phyloP scores from a whole-genome alignment of 1,140 invertebrate species.

The Ephestia elutella region DNA sequence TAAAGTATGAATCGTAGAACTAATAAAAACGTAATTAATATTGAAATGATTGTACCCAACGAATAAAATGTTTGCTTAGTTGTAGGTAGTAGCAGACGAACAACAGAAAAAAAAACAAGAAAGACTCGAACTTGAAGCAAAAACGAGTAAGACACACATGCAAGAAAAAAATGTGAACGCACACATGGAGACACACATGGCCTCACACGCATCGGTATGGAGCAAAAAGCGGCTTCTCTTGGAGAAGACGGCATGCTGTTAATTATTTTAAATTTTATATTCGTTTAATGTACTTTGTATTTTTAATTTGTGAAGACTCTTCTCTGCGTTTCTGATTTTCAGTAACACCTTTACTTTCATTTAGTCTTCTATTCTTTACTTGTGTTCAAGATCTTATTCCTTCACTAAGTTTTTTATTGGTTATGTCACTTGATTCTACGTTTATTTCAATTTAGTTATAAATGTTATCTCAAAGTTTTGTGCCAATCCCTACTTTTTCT shows the following conservation, averaged over 20 bases:
- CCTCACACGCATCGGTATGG: constrained; percentile 50
- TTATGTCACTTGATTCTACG: too few species aligned
- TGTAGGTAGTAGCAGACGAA: constrained; percentile 20
- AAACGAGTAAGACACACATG: constrained; percentile 40
- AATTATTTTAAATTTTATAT: neutral
- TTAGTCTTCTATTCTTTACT: too few species aligned
- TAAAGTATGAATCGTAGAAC: neutral
- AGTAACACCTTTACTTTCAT: too few species aligned
- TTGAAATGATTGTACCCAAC: neutral
- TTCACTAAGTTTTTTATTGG: neutral
- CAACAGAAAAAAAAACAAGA: constrained; percentile 41
- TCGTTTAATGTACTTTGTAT: too few species aligned
- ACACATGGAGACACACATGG: constrained; percentile 51
- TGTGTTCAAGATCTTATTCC: neutral
- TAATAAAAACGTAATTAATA: neutral
- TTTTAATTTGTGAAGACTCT: too few species aligned
- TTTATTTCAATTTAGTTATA: too few species aligned
- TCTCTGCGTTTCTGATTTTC: too few species aligned
- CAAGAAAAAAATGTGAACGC: constrained; percentile 34
- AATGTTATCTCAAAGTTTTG: too few species aligned
- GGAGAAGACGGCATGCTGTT: constrained; percentile 10
- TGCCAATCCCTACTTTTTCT: neutral
- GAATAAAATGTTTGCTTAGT: constrained; percentile 11
- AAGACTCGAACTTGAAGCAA: neutral
- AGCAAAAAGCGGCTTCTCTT: constrained; percentile 42